Percentiles rank a stretch among this genome's conserved stretches.
phyloP scores from a whole-genome alignment of 2,888 invertebrate genomes.

The Eupithecia inturbata region DNA sequence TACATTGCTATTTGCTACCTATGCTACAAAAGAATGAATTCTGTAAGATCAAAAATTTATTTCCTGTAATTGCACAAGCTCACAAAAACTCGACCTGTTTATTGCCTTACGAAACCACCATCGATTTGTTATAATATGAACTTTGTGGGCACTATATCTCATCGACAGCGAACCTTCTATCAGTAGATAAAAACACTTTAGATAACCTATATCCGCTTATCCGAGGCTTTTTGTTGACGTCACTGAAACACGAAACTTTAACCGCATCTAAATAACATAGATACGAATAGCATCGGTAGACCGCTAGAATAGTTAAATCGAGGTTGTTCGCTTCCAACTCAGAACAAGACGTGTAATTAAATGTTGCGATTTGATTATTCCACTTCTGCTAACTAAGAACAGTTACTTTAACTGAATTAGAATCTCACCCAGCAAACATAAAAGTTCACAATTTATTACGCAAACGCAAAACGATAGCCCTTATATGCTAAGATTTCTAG shows the following conservation, averaged over 20 bases:
- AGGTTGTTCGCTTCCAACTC: slow-evolving; percentile 15
- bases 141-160: slow-evolving; percentile 58
- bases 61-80: slow-evolving; percentile 13
- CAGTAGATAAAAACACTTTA: slow-evolving; percentile 70
- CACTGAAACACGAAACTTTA: slow-evolving; percentile 52
- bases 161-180: slow-evolving; percentile 58
- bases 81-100: slow-evolving; percentile 15
- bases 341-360: slow-evolving; percentile 25
- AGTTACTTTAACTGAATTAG: slow-evolving; percentile 11
- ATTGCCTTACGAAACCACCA: slow-evolving; percentile 20
- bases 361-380: slow-evolving; percentile 17
- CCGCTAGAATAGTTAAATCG: slow-evolving; percentile 35
- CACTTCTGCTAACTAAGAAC: slow-evolving; percentile 17
- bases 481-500: slow-evolving; percentile 1
- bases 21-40: neutral
- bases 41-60: neutral
- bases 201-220: slow-evolving; percentile 50
- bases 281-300: slow-evolving; percentile 35
- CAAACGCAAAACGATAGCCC: neutral
- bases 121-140: slow-evolving; percentile 56
- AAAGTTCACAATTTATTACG: neutral
- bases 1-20: neutral
- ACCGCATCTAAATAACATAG: slow-evolving; percentile 43
- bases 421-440: neutral
- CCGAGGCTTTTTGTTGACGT: slow-evolving; percentile 53